Conservation (phyloP, 2,113 vertebrate species). For the Equus quagga region DNA sequence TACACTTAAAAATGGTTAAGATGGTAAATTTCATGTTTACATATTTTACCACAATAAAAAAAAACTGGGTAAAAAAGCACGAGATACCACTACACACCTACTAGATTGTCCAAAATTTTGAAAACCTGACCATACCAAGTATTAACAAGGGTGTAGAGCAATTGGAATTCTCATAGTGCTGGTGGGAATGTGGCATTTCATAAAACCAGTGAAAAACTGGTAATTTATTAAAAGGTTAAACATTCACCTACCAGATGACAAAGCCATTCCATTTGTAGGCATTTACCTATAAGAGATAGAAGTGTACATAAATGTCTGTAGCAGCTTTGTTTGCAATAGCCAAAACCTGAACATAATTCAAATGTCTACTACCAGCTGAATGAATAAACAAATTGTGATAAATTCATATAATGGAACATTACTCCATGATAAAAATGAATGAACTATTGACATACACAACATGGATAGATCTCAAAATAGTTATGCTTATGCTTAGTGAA, state of each 20-base stretch:
- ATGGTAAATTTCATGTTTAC: no score
- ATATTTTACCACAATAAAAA: no score
- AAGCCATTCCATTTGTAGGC: neutral
- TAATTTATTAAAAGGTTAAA: neutral
- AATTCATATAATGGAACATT: neutral
- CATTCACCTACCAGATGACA: neutral
- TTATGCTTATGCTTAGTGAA: neutral
- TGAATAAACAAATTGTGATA: neutral
- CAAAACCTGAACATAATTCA: neutral
- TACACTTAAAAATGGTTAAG: no score
- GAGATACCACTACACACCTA: neutral
- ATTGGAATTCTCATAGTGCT: neutral
- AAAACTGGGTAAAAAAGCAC: neutral
- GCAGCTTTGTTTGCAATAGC: neutral
- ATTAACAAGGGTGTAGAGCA: neutral
- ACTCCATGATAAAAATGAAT: neutral
- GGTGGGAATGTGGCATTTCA: neutral
- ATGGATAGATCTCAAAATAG: neutral
- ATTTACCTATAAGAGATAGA: neutral
- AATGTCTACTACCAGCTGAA: neutral
- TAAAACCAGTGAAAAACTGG: neutral
- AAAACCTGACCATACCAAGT: neutral
- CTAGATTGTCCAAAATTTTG: neutral
- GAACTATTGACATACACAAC: neutral
- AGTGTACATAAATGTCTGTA: neutral